Base-by-base conservation (phyloP, 2,888 invertebrate genomes). In the Heliconius aoede region DNA sequence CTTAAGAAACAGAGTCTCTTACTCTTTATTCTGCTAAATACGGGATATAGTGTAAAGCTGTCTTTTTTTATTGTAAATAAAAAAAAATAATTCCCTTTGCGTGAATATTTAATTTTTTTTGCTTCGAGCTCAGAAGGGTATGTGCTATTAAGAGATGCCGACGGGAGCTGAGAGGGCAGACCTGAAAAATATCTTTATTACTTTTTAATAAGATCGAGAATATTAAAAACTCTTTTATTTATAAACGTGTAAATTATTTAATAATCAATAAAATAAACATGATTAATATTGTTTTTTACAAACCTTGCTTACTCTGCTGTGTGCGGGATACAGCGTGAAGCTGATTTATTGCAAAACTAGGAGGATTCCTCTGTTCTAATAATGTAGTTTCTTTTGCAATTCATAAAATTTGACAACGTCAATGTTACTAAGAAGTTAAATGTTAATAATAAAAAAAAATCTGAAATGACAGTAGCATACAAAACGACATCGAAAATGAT, bases 101-200 rank as follows among this genome's bases (percentile, higher is more conserved):
- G 65, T 30, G n/a, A 15, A 65, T 24, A 15, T 40, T 65, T 15
- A 3, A 32, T 24, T 65, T 65, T 32, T 64, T 65, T 65, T 65
- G 36, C 65, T 24, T 36, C 24, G n/a, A 65, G 65, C 24, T 65
- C 24, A 51, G 13, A 30, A 18, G 30, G 13, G 11, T 51, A 55
- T 30, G 24, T 32, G 51, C 13, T 51, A 68, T 68, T 68, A 69
- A 55, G 68, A 28, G 21, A 69, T 69, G 55, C 69, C 69, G 55
- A 69, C 69, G 69, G 69, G 30, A 69, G 51, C 28, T 21, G 21
- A 28, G 46, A 18, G 18, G 21, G 9, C 28, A 18, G 8, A 11
- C 15, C 51, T 46, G 28, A 21, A 51, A 46, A 46, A 46, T 28
- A 46, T 46, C 15, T 24, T n/a, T 46, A 46, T 46, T 7, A 26